Evolutionary conservation across 1,140 invertebrate genomes (phyloP), one percentile per base, ranked within the genome.

Genomic region (Trachymyrmex cornetzi): DNA sequence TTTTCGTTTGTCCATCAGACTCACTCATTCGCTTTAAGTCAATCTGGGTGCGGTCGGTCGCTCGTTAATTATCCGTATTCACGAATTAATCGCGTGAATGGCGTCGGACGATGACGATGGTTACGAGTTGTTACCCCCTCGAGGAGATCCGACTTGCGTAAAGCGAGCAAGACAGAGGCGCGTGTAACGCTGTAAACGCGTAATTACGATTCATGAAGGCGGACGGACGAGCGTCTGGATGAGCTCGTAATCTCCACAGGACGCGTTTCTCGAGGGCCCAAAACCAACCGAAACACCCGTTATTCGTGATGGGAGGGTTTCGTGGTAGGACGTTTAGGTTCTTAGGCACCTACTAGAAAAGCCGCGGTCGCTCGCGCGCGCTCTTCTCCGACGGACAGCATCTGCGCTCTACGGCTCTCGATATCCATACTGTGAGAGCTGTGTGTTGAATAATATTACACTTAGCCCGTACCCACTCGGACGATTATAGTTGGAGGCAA

Each of bases 381-480:
- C 61, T 80, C 64, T 86, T 66, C 88, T 90, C 90, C 90, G 91
- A 93, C 92, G 92, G 92, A 93, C 94, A 94, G 95, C 94, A 95
- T 95, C 95, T 95, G 95, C 94, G 93, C 93, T 92, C 88, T 92
- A 92, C 88, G 90, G 91, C 93, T 92, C 90, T 89, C 93, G 93
- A 95, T 95, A 94, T 95, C 94, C 94, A 95, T 95, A 94, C 94
- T 94, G 38, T 50, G 95, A 95, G 94, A 95, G 94, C 94, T 93
- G 94, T 94, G 94, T 94, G 94, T 90, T 94, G 95, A 95, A 95
- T 95, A 95, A 95, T 95, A 95, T 95, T 95, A 95, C 93, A 95
- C 94, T 94, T 94, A 95, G 94, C 91, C 94, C 94, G 89, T 93
- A 94, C 91, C 93, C 92, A 92, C 94, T 94, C 92, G 91, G 90